These are phyloP conservation scores for Lasioglossum leucozonium DNA, from an alignment of 2,888 invertebrate species.

Conservation along the genomic window DNA sequence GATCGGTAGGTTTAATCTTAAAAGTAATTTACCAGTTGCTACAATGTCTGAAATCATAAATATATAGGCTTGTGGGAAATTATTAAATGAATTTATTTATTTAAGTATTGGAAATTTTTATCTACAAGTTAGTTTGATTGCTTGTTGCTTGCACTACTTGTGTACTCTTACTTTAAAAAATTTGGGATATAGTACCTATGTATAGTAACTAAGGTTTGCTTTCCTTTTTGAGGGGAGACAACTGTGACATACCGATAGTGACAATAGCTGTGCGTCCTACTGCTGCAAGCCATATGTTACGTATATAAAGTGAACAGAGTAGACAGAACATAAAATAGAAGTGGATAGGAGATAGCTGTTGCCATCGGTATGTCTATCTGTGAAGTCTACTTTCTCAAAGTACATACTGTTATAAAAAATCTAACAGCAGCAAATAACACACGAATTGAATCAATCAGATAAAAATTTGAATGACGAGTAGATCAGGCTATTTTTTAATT, in stretches of 20 bases:
- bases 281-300: neutral
- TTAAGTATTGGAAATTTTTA: neutral
- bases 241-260: neutral
- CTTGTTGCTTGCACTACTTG: neutral
- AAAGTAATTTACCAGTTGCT: neutral
- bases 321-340: neutral
- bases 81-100: neutral
- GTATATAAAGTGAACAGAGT: neutral
- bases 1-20: too few relatives aligned
- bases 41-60: neutral
- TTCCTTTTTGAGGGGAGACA: neutral
- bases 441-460: neutral
- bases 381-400: neutral
- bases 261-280: neutral
- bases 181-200: neutral
- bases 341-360: neutral
- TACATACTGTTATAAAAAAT: neutral
- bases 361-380: neutral
- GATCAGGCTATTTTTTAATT: neutral
- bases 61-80: neutral
- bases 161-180: neutral
- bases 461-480: neutral
- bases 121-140: neutral
- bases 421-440: neutral
- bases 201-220: neutral